Evolutionary conservation across 2,888 invertebrate species (phyloP).

Genomic region (Ischnus inquisitorius): DNA sequence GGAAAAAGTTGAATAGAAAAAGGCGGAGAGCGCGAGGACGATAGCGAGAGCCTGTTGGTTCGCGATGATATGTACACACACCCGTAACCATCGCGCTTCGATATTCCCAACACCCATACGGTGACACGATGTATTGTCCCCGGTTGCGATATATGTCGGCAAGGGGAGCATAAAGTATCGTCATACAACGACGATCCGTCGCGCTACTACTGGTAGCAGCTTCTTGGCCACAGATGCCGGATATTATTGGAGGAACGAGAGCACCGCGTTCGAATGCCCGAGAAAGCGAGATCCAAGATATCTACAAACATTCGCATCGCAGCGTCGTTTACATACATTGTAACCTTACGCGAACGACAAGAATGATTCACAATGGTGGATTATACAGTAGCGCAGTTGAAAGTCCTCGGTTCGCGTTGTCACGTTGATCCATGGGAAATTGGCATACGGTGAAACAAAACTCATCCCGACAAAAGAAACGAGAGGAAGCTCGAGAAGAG

Average conservation of each 20-base stretch:
- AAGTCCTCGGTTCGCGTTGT: constrained; percentile 56
- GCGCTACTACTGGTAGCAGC: constrained; percentile 15
- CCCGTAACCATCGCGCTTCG: constrained; percentile 14
- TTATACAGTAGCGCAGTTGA: constrained; percentile 38
- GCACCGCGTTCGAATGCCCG: constrained; percentile 25
- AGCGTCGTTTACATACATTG: constrained; percentile 1
- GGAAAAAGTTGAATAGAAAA: constrained; percentile 30
- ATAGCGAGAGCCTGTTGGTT: constrained; percentile 9
- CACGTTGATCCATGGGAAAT: constrained; percentile 32
- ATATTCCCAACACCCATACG: constrained; percentile 45
- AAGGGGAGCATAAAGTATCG: constrained; percentile 14
- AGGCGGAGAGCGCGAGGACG: constrained; percentile 10
- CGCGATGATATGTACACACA: not conserved
- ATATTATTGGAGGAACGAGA: constrained; percentile 57
- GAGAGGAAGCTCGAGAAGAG: constrained; percentile 49
- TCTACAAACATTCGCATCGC: constrained; percentile 16
- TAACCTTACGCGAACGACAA: constrained; percentile 37
- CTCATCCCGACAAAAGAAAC: constrained; percentile 43
- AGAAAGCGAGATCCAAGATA: constrained; percentile 8
- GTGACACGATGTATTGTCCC: constrained; percentile 46
- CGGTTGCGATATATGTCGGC: constrained; percentile 26
- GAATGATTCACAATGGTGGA: constrained; percentile 39
- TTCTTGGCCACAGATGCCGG: constrained; percentile 67
- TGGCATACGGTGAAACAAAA: constrained; percentile 37
- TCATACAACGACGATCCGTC: constrained; percentile 8